These are phyloP conservation scores for Clitarchus hookeri DNA, from an alignment of 2,888 invertebrate genomes.

Conservation along the genomic window DNA sequence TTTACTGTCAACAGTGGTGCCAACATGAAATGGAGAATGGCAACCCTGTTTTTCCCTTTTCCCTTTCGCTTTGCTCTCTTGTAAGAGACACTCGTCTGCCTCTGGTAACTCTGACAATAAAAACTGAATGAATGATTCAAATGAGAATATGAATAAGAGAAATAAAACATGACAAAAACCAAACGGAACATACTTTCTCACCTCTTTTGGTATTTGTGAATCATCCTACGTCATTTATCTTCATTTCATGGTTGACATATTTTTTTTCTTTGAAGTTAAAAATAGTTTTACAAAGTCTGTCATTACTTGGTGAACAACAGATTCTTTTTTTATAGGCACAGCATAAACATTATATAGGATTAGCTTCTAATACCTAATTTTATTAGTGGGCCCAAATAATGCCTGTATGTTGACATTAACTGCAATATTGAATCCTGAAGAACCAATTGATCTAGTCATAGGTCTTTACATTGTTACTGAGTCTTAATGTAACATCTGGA, in stretches of 20 bases:
- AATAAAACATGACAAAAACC: constrained; percentile 27
- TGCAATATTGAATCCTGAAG: too few species aligned
- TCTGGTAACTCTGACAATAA: constrained; percentile 42
- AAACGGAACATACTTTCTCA: constrained; percentile 10
- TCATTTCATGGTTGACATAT: background rate
- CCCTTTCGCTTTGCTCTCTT: constrained; percentile 32
- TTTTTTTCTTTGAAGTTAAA: background rate
- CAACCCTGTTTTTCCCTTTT: constrained; percentile 26
- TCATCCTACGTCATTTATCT: background rate
- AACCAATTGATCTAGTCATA: too few species aligned
- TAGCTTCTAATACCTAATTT: too few species aligned
- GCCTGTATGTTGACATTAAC: too few species aligned
- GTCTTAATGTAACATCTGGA: too few species aligned
- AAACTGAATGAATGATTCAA: constrained; percentile 41
- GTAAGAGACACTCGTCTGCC: constrained; percentile 32
- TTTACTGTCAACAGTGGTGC: constrained; percentile 22
- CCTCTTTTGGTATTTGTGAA: background rate
- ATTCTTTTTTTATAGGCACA: too few species aligned
- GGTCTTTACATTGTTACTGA: too few species aligned
- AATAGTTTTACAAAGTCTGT: too few species aligned
- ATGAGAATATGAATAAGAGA: constrained; percentile 34
- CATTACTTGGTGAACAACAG: too few species aligned
- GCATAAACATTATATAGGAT: too few species aligned
- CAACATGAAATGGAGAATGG: constrained; percentile 27
- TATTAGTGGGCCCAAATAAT: too few species aligned